Evolutionary conservation across 2,888 invertebrate species (phyloP).

Genomic region (Neoscelio sp.): DNA sequence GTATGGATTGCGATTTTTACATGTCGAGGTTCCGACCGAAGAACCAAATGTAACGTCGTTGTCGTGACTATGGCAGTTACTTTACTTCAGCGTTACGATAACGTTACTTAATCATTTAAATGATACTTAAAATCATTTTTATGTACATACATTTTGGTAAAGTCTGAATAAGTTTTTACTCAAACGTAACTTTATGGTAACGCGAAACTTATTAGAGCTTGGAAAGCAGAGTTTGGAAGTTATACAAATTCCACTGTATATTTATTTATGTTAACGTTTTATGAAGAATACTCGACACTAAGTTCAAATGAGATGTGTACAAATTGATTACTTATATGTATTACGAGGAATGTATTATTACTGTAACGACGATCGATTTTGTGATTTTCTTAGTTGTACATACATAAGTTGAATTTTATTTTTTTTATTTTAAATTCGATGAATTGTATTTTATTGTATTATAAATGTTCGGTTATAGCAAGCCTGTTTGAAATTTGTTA

Average conservation of each 20-base stretch:
- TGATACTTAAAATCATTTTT: slow-evolving; percentile 18
- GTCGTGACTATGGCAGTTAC: no score
- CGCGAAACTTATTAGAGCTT: no score
- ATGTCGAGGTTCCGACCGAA: slow-evolving; percentile 92
- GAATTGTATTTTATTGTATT: slow-evolving; percentile 4
- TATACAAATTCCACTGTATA: no score
- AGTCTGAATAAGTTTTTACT: no score
- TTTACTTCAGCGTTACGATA: no score
- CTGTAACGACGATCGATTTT: neutral
- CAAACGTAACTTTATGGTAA: no score
- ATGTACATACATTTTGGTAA: no score
- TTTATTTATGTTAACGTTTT: slow-evolving; percentile 7
- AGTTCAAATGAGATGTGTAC: slow-evolving; percentile 35
- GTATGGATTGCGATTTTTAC: slow-evolving; percentile 96
- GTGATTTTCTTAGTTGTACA: no score
- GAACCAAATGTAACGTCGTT: slow-evolving; percentile 79
- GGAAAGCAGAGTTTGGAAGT: no score
- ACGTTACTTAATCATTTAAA: no score
- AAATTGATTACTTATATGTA: slow-evolving; percentile 26
- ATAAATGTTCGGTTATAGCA: slow-evolving; percentile 16
- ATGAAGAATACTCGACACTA: slow-evolving; percentile 29
- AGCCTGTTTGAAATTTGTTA: slow-evolving; percentile 21
- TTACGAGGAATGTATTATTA: no score
- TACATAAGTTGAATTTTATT: no score
- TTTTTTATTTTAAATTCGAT: neutral